These are phyloP conservation scores for Octodonta nipae DNA, from an alignment of 2,888 invertebrate genomes.

Conservation along the genomic window DNA sequence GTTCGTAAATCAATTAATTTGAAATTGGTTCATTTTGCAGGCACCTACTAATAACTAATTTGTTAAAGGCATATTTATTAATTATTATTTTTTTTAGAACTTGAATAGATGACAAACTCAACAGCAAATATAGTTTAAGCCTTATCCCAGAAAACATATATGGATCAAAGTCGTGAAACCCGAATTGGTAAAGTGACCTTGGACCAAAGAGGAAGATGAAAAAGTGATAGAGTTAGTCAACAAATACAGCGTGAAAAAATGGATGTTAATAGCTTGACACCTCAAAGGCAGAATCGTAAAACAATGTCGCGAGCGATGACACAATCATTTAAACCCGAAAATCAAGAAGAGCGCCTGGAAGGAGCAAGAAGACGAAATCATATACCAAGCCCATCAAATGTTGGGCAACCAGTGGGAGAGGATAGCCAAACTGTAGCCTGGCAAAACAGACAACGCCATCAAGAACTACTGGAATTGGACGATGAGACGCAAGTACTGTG, in stretches of 20 bases:
- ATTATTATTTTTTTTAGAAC: too few relatives aligned
- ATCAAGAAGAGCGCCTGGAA: slow-evolving; percentile 98
- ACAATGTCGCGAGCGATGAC: slow-evolving; percentile 96
- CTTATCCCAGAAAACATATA: too few relatives aligned
- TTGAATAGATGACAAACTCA: too few relatives aligned
- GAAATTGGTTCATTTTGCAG: too few relatives aligned
- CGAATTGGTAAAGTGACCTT: too few relatives aligned
- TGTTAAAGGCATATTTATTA: too few relatives aligned
- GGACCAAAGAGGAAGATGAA: slow-evolving; percentile 96
- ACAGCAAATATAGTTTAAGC: too few relatives aligned
- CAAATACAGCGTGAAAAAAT: slow-evolving; percentile 89
- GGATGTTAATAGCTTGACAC: slow-evolving; percentile 90
- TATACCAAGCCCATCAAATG: slow-evolving; percentile 78
- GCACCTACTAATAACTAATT: too few relatives aligned
- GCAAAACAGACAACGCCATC: slow-evolving; percentile 94
- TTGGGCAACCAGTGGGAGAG: slow-evolving; percentile 97
- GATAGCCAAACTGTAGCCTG: slow-evolving; percentile 82
- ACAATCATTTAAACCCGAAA: slow-evolving; percentile 91
- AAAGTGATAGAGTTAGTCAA: slow-evolving; percentile 83
- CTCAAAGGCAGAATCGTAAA: slow-evolving; percentile 91
- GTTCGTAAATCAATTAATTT: too few relatives aligned
- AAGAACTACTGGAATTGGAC: slow-evolving; percentile 99
- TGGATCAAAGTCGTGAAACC: too few relatives aligned
- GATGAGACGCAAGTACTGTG: slow-evolving; percentile 77
- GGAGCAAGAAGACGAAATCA: slow-evolving; percentile 78